A percentile compares a stretch with the other conserved stretches of the same genome.
phyloP scores from a whole-genome alignment of 2,113 vertebrate genomes.

The Alectura lathami region DNA sequence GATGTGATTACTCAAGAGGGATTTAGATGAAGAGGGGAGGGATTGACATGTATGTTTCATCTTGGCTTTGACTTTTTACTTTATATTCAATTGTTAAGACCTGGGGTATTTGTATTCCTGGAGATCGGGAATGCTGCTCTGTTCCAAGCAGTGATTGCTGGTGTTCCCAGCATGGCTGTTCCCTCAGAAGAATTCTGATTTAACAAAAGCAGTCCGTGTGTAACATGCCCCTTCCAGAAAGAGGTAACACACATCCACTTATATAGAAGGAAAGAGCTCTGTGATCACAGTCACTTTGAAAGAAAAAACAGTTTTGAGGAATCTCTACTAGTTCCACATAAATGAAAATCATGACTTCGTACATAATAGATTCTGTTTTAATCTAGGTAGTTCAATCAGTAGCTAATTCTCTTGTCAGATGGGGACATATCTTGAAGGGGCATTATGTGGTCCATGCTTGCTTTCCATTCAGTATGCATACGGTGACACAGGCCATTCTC shows the following conservation, averaged over 20 bases:
- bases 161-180: background rate
- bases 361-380: background rate
- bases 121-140: background rate
- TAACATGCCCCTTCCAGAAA: background rate
- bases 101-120: background rate
- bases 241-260: background rate
- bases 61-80: background rate
- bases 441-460: background rate
- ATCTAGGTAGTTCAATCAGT: background rate
- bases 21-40: background rate
- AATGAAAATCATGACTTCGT: background rate
- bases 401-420: background rate
- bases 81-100: background rate
- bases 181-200: background rate
- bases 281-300: background rate
- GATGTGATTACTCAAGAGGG: background rate
- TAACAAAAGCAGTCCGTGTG: background rate
- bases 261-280: background rate
- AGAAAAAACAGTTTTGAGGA: background rate
- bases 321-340: background rate
- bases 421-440: background rate
- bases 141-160: background rate
- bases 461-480: background rate
- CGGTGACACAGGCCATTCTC: background rate
- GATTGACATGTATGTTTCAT: background rate